phyloP scores from a whole-genome alignment of 2,888 invertebrate species.

The Andrena haemorrhoa region DNA sequence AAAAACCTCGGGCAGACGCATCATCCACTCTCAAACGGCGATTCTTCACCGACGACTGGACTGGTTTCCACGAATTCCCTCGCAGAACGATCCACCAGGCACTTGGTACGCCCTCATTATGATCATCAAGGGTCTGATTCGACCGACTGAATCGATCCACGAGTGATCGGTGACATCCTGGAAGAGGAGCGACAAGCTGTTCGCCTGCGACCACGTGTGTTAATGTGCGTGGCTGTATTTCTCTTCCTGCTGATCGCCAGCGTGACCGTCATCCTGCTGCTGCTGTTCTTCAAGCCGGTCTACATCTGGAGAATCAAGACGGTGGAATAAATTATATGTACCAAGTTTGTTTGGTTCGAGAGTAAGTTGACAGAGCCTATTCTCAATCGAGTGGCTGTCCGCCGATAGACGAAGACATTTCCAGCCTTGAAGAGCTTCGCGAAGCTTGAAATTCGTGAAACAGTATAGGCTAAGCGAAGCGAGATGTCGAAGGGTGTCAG shows the following conservation, averaged over 20 bases:
- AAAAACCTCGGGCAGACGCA: slow-evolving; percentile 75
- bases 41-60: slow-evolving; percentile 32
- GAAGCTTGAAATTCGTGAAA: not conserved
- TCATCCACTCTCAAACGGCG: slow-evolving; percentile 75
- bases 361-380: not conserved
- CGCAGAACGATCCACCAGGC: not conserved
- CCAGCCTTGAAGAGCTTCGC: too few species aligned
- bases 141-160: not conserved
- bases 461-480: not conserved
- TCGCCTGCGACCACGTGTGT: slow-evolving; percentile 23
- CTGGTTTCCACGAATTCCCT: slow-evolving; percentile 1
- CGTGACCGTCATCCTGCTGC: slow-evolving; percentile 67
- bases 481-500: slow-evolving; percentile 22
- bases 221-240: slow-evolving; percentile 51
- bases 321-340: slow-evolving; percentile 13
- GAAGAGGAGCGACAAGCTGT: slow-evolving; percentile 25
- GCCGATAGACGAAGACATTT: not conserved
- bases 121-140: not conserved
- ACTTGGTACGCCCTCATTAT: not conserved
- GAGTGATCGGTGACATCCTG: slow-evolving; percentile 32
- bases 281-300: slow-evolving; percentile 76
- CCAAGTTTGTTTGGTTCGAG: not conserved
- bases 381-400: not conserved
- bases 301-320: slow-evolving; percentile 74
- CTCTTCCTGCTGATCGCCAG: slow-evolving; percentile 71